Percentiles rank a stretch among this genome's conserved stretches.
Conservation (phyloP, 1,140 invertebrate species). For the Homarus americanus region DNA sequence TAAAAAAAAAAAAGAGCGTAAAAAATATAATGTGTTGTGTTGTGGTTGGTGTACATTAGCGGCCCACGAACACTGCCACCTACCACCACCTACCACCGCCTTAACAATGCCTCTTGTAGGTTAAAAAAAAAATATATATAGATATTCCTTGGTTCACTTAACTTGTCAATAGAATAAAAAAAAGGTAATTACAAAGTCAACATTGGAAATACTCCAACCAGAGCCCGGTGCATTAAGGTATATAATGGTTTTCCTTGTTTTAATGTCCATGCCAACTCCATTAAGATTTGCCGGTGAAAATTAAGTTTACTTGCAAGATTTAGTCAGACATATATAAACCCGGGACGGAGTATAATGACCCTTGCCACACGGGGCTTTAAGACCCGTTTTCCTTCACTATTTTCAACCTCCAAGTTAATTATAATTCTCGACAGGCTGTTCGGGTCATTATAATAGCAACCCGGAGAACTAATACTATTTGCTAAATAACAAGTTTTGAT, state of each 20-base stretch:
- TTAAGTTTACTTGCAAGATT: conserved; percentile 71
- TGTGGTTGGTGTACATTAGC: too few species aligned
- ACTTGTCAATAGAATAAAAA: conserved; percentile 31
- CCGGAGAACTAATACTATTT: conserved; percentile 62
- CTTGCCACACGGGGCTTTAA: background rate
- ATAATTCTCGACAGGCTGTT: conserved; percentile 67
- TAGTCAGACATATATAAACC: conserved; percentile 63
- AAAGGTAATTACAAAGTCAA: conserved; percentile 50
- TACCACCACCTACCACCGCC: too few species aligned
- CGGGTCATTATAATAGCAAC: conserved; percentile 67
- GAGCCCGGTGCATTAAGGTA: conserved; percentile 56
- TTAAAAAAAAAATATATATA: background rate
- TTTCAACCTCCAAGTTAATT: conserved; percentile 48
- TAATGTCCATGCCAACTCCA: conserved; percentile 70
- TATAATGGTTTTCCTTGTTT: conserved; percentile 67
- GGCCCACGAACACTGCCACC: too few species aligned
- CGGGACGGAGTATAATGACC: background rate
- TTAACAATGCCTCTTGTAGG: background rate
- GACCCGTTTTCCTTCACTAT: conserved; percentile 20
- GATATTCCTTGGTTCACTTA: conserved; percentile 14
- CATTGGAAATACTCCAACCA: conserved; percentile 31
- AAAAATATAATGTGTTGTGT: too few species aligned
- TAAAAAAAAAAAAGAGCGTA: background rate
- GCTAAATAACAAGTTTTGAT: conserved; percentile 54
- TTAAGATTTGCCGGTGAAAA: conserved; percentile 69